Base-by-base conservation (phyloP, 2,113 vertebrate genomes). In the Herpailurus yagouaroundi region DNA sequence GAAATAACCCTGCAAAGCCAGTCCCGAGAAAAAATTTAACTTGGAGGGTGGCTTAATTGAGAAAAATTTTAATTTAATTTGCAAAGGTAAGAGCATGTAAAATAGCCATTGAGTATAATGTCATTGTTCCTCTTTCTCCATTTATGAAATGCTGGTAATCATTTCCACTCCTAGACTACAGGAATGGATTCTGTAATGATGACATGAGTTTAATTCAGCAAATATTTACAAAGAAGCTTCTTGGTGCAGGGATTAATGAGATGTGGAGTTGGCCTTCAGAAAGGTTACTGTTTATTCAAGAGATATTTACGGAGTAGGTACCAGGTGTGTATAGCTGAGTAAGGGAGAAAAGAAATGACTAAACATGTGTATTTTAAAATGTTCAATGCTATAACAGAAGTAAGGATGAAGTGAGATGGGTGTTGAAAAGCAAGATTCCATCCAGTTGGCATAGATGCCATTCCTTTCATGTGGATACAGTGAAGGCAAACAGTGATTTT, bases 1-100 rank as follows among this genome's bases (percentile, higher is more conserved):
- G 63, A 95, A 86, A 87, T 41, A 92, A 36, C 7, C 11, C 7
- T 57, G 10, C 80, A 93, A 33, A 92, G 77, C 36, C 8, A 87
- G 29, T n/a, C 50, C 36, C 7, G 12, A 92, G 64, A 38, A 77
- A 55, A 89, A 91, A 52, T 55, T 94, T 45, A 55, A 92, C 88
- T 73, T 83, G 71, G 69, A 93, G 25, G 60, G 18, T 50, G 38
- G 23, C 71, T 76, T 93, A 69, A 48, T 52, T 91, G 63, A 91
- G 85, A 95, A 52, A 79, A 91, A 68, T 83, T 93, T 83, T 79
- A 4, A 80, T 94, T 95, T 90, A 41, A 80, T 77, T 83, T 64
- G 48, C 83, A 83, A 79, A 90, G 7, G 12, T 66, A 33, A 45
- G 50, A 57, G 45, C 15, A 81, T 60, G 63, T 57, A 64, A 76